These are phyloP conservation scores for Leptinotarsa haldemani DNA, from an alignment of 2,888 invertebrate genomes.

Conservation along the genomic window DNA sequence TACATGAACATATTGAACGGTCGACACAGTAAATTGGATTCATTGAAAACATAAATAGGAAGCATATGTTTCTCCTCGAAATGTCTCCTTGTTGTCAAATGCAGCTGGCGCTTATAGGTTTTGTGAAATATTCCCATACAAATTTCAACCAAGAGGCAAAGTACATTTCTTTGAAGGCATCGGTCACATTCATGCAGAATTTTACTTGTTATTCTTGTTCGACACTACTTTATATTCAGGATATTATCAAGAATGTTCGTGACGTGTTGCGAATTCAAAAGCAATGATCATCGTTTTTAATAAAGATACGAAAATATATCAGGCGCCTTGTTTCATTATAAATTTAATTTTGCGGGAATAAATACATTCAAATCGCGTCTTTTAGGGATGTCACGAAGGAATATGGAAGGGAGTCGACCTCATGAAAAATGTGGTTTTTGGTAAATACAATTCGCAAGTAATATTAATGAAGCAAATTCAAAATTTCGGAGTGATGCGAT, in stretches of 20 bases:
- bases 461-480: too few species aligned
- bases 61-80: background rate
- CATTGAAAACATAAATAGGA: slow-evolving; percentile 7
- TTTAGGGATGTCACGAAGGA: background rate
- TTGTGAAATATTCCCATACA: slow-evolving; percentile 1
- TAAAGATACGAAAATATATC: background rate
- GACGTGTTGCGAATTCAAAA: background rate
- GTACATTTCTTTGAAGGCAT: slow-evolving; percentile 5
- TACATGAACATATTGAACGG: background rate
- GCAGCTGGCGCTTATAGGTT: background rate
- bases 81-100: slow-evolving; percentile 3
- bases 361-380: background rate
- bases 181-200: background rate
- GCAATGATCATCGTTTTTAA: background rate
- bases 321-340: background rate
- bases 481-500: background rate
- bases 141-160: background rate
- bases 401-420: background rate
- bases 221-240: slow-evolving; percentile 2
- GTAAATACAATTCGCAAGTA: too few species aligned
- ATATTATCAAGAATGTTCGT: slow-evolving; percentile 10
- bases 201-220: background rate
- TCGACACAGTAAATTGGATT: slow-evolving; percentile 1
- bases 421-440: background rate
- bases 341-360: background rate